These are phyloP conservation scores for Actinernus sp. DNA, from an alignment of 92 coral and sea anemone genomes.

Conservation along the genomic window DNA sequence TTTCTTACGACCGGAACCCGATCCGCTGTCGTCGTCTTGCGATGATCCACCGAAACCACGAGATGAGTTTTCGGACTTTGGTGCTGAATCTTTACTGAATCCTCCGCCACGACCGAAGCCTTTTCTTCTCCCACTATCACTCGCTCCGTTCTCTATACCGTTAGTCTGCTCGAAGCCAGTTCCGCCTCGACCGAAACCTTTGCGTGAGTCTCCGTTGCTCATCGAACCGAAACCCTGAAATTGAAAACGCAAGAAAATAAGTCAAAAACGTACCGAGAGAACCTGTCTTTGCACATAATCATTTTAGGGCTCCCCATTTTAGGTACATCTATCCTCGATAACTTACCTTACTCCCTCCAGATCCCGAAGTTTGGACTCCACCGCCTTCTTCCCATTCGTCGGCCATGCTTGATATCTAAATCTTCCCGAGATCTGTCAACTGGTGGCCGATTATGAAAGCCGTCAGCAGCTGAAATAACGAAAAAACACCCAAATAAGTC, in stretches of 20 bases:
- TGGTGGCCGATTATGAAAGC: too few relatives aligned
- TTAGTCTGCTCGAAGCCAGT: not conserved
- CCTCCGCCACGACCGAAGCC: slow-evolving; percentile 55
- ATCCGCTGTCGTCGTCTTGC: too few relatives aligned
- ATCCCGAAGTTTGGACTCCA: not conserved
- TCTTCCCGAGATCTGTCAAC: too few relatives aligned
- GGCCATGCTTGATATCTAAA: slow-evolving; percentile 58
- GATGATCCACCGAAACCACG: slow-evolving; percentile 50
- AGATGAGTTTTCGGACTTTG: slow-evolving; percentile 26
- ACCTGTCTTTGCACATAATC: not conserved
- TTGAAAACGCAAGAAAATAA: slow-evolving; percentile 5
- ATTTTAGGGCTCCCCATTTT: not conserved
- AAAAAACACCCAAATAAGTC: too few relatives aligned
- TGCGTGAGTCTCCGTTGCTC: too few relatives aligned
- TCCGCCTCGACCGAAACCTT: too few relatives aligned
- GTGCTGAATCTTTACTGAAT: slow-evolving; percentile 3
- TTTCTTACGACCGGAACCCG: too few relatives aligned
- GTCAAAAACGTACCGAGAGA: not conserved
- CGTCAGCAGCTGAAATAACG: too few relatives aligned
- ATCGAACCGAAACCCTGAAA: slow-evolving; percentile 11
- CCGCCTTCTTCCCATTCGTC: slow-evolving; percentile 70
- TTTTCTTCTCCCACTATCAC: slow-evolving; percentile 12
- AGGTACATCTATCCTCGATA: too few relatives aligned
- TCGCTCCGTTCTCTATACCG: not conserved
- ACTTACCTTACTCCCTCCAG: slow-evolving; percentile 39